Evolutionary conservation across 2,888 invertebrate genomes (phyloP).

Genomic region (Eretmocerus hayati): DNA sequence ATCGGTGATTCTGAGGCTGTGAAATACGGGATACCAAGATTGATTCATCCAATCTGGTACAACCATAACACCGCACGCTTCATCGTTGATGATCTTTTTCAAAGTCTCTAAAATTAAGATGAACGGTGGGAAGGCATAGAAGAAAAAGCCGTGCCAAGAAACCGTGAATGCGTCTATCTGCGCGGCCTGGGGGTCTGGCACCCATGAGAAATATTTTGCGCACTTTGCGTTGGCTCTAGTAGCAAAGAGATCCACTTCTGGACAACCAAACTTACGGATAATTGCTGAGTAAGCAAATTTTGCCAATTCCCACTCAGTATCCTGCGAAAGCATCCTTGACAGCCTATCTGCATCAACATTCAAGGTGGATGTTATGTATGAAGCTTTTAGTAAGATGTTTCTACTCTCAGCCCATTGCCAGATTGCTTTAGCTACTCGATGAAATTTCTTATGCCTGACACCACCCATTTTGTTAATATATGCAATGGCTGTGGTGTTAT

Average conservation of each 20-base stretch:
- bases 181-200: not conserved
- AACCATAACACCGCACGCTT: slow-evolving; percentile 31
- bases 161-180: not conserved
- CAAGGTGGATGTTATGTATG: not conserved
- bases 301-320: slow-evolving; percentile 1
- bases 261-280: not conserved
- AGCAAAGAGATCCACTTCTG: not conserved
- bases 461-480: too few relatives aligned
- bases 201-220: not conserved
- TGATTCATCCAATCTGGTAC: slow-evolving; percentile 31
- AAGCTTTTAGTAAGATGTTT: slow-evolving; percentile 9
- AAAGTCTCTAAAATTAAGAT: slow-evolving; percentile 17
- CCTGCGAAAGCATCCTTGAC: not conserved
- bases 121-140: not conserved
- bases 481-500: too few relatives aligned
- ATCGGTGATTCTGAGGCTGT: slow-evolving; percentile 1
- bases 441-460: too few relatives aligned
- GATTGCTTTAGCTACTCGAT: too few relatives aligned
- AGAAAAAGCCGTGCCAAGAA: slow-evolving; percentile 6
- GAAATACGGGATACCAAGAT: slow-evolving; percentile 31
- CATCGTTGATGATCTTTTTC: slow-evolving; percentile 25
- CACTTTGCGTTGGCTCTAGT: not conserved
- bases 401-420: not conserved
- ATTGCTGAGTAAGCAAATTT: not conserved
- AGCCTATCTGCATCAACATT: not conserved